Evolutionary conservation across 2,888 invertebrate genomes (phyloP).

Genomic region (Spicauda simplicius): DNA sequence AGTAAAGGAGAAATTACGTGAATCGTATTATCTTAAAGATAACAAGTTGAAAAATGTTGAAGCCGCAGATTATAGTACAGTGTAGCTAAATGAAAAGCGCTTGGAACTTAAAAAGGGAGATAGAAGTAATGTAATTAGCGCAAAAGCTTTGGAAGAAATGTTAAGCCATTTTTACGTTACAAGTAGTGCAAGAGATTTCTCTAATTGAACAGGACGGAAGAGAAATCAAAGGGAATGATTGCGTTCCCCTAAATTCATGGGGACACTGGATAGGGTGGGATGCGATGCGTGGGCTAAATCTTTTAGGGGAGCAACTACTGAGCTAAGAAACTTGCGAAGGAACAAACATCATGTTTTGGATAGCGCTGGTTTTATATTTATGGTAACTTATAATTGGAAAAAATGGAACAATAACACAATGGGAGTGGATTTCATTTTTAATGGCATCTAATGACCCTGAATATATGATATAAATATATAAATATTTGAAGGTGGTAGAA

Average conservation of each 20-base stretch:
- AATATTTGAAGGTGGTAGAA: no score
- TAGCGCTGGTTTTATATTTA: no score
- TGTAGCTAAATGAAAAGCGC: constrained; percentile 23
- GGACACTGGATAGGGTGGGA: constrained; percentile 68
- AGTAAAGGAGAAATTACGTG: constrained; percentile 22
- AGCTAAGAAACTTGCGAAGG: constrained; percentile 35
- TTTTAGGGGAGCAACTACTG: constrained; percentile 58
- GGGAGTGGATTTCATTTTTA: no score
- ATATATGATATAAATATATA: no score
- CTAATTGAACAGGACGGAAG: constrained; percentile 83
- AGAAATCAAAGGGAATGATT: constrained; percentile 83
- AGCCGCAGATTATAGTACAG: constrained; percentile 15
- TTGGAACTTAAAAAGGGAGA: constrained; percentile 32
- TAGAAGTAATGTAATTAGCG: constrained; percentile 50
- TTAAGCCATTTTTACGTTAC: constrained; percentile 57
- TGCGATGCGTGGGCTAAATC: constrained; percentile 78
- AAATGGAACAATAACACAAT: no score
- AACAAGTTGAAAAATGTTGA: constrained; percentile 25
- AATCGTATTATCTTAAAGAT: constrained; percentile 28
- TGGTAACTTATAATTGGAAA: no score
- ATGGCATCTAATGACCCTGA: no score
- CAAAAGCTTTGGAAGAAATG: constrained; percentile 46
- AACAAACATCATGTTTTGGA: background rate
- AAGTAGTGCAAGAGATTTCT: constrained; percentile 74
- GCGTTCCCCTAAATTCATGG: constrained; percentile 76